These are phyloP conservation scores for Sebastes reedi DNA, from an alignment of 2,797 vertebrate species.

Conservation along the genomic window DNA sequence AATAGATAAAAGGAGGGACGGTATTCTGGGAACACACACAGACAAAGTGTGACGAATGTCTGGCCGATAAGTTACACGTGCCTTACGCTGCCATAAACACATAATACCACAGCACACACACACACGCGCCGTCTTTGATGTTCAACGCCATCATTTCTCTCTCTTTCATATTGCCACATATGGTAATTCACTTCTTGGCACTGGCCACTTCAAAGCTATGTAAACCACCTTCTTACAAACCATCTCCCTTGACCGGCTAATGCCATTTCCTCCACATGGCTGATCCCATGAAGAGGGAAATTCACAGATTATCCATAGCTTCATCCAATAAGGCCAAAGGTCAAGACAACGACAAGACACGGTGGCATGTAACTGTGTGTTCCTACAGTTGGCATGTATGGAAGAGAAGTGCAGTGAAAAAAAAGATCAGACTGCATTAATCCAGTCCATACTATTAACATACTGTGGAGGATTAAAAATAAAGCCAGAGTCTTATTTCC, in stretches of 20 bases:
- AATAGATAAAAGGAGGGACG: constrained; percentile 75
- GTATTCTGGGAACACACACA: constrained; percentile 55
- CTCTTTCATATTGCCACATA: constrained; percentile 71
- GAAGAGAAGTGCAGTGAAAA: neutral
- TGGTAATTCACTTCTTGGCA: constrained; percentile 70
- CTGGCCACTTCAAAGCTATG: constrained; percentile 70
- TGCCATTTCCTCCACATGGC: constrained; percentile 47
- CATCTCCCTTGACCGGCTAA: constrained; percentile 34
- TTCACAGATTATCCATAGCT: constrained; percentile 30
- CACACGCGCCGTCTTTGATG: constrained; percentile 62
- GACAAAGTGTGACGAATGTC: constrained; percentile 66
- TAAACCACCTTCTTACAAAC: constrained; percentile 50
- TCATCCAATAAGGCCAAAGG: constrained; percentile 29
- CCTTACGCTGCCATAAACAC: constrained; percentile 48
- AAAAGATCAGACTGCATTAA: neutral
- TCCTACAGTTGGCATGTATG: neutral
- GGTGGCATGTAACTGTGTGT: neutral
- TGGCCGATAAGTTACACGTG: constrained; percentile 62
- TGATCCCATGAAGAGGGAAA: constrained; percentile 1
- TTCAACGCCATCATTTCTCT: constrained; percentile 49
- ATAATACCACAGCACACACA: constrained; percentile 23
- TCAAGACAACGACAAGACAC: neutral
- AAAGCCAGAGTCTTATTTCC: neutral
- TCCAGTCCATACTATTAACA: neutral
- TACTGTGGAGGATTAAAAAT: neutral